Conservation (phyloP, 1,140 invertebrate species). For the Trichonephila clavipes region DNA sequence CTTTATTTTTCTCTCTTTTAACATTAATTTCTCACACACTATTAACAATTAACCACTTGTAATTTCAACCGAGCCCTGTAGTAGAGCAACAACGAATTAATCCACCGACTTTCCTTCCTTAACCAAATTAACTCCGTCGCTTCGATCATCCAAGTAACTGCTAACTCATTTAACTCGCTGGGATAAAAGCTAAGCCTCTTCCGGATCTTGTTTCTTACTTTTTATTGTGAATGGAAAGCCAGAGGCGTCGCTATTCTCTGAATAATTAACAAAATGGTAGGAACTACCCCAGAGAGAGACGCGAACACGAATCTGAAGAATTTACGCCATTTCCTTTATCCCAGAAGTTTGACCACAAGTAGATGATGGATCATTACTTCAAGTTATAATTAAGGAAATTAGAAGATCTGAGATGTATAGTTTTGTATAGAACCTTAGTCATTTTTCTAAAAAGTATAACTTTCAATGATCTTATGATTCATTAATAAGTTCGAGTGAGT, state of each 20-base stretch:
- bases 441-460: too few species aligned
- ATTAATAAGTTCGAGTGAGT: too few species aligned
- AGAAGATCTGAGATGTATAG: too few species aligned
- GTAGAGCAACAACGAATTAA: constrained; percentile 20
- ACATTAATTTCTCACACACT: not conserved
- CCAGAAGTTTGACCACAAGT: not conserved
- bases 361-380: not conserved
- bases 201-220: not conserved
- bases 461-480: too few species aligned
- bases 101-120: not conserved
- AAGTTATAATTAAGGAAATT: not conserved
- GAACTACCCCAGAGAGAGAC: not conserved
- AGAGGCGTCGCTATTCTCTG: not conserved
- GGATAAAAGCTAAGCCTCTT: not conserved
- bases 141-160: not conserved
- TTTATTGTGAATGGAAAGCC: not conserved
- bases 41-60: not conserved
- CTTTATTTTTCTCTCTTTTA: too few species aligned
- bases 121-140: constrained; percentile 5
- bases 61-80: not conserved
- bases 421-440: too few species aligned
- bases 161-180: constrained; percentile 24
- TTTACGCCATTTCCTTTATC: not conserved
- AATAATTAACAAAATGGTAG: not conserved
- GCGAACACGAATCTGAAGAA: not conserved